Evolutionary conservation across 1,140 invertebrate genomes (phyloP).

Genomic region (Hycleus phaleratus): DNA sequence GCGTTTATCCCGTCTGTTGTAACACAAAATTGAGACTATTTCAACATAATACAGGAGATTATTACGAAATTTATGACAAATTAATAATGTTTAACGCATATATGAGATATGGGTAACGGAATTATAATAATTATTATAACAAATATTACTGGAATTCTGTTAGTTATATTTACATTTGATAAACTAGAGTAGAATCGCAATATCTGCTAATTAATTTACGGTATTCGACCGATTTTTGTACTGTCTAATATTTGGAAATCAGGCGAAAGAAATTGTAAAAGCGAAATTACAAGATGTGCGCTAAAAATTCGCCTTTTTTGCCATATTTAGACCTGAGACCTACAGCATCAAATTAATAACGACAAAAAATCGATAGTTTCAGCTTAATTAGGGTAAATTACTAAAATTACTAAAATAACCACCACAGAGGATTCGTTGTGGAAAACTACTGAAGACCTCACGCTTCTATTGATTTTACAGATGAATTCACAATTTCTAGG

Average conservation of each 20-base stretch:
- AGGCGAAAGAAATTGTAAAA: slow-evolving; percentile 1
- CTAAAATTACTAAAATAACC: too few relatives aligned
- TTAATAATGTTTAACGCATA: slow-evolving; percentile 30
- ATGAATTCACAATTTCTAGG: too few relatives aligned
- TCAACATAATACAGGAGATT: neutral
- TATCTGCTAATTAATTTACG: slow-evolving; percentile 18
- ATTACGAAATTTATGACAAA: slow-evolving; percentile 23
- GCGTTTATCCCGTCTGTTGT: slow-evolving; percentile 1
- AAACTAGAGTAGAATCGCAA: slow-evolving; percentile 10
- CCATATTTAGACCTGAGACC: too few relatives aligned
- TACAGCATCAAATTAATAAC: too few relatives aligned
- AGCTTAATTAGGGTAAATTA: too few relatives aligned
- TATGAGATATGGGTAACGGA: slow-evolving; percentile 29
- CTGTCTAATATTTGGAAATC: neutral
- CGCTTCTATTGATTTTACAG: too few relatives aligned
- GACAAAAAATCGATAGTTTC: too few relatives aligned
- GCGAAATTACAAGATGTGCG: neutral
- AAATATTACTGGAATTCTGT: slow-evolving; percentile 29
- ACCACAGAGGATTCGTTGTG: too few relatives aligned
- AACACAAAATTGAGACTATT: slow-evolving; percentile 10
- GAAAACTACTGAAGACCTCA: too few relatives aligned
- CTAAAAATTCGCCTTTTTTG: too few relatives aligned
- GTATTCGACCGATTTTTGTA: neutral
- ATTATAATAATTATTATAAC: slow-evolving; percentile 32
- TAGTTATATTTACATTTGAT: slow-evolving; percentile 24